Evolutionary conservation across 2,888 invertebrate genomes (phyloP).

Genomic region (Unio pictorum): DNA sequence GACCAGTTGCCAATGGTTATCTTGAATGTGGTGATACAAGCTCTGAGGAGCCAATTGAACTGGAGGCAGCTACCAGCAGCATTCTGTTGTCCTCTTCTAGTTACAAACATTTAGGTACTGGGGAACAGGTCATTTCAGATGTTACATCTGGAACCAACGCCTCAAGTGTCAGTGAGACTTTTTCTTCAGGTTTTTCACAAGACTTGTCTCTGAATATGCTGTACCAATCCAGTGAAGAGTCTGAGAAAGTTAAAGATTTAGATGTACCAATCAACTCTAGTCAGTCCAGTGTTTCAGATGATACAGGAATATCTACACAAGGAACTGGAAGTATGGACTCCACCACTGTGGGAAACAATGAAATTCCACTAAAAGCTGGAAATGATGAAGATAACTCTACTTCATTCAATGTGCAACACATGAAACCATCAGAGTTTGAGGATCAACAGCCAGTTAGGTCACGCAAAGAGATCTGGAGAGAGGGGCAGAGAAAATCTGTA

Average conservation of each 20-base stretch:
- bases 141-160: background rate
- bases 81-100: background rate
- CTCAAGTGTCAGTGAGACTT: background rate
- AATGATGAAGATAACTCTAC: constrained; percentile 2
- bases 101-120: background rate
- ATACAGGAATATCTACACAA: too few species aligned
- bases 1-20: background rate
- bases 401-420: background rate
- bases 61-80: background rate
- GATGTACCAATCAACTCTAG: too few species aligned
- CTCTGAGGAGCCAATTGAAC: background rate
- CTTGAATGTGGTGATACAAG: background rate
- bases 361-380: background rate
- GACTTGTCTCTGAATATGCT: too few species aligned
- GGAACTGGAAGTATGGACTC: too few species aligned
- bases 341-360: too few species aligned
- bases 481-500: constrained; percentile 37
- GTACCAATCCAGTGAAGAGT: too few species aligned
- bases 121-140: background rate
- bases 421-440: background rate
- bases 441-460: constrained; percentile 5
- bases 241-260: too few species aligned
- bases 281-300: too few species aligned
- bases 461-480: constrained; percentile 28
- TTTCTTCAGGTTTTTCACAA: background rate